Conservation (phyloP, 2,888 invertebrate species). For the Gnatocerus cornutus region DNA sequence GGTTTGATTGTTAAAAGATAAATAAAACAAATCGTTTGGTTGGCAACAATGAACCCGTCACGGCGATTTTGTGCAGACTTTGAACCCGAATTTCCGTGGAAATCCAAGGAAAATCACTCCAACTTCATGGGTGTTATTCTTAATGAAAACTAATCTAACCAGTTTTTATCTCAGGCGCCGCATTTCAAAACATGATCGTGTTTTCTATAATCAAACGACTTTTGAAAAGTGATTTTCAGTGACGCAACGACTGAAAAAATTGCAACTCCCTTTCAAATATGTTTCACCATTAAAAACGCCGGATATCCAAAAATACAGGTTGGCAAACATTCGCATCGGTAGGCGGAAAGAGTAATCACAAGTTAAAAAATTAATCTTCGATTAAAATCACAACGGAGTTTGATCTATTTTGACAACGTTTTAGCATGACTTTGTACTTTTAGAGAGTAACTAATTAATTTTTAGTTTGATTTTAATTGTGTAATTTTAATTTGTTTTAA, state of each 20-base stretch:
- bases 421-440: conserved; percentile 3
- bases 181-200: conserved; percentile 4
- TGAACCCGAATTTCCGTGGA: too few species aligned
- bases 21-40: background rate
- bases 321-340: background rate
- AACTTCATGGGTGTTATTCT: conserved; percentile 1
- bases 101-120: background rate
- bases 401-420: too few species aligned
- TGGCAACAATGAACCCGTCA: background rate
- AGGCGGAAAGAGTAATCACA: background rate
- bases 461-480: conserved; percentile 1
- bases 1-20: background rate
- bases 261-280: too few species aligned
- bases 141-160: conserved; percentile 7
- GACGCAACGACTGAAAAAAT: too few species aligned
- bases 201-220: background rate
- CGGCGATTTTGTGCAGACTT: background rate
- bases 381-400: too few species aligned
- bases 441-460: background rate
- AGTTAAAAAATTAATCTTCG: too few species aligned
- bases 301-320: conserved; percentile 4
- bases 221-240: background rate
- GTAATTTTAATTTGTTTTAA: too few species aligned
- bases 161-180: background rate
- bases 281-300: background rate